Percentiles rank a stretch among this genome's conserved stretches.
Conservation (phyloP, 2,113 vertebrate genomes). For the Lota lota region DNA sequence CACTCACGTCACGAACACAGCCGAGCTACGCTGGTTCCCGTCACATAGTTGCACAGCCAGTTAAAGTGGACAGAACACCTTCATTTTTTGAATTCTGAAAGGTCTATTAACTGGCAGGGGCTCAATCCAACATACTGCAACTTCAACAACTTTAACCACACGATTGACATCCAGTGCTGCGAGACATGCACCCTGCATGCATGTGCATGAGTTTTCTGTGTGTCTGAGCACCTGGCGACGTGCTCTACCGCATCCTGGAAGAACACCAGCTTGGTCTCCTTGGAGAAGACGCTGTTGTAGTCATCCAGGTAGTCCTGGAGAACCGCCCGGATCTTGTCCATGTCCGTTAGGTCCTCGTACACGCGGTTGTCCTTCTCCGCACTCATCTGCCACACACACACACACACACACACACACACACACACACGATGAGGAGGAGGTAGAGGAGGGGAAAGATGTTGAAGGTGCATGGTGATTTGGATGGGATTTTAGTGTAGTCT, state of each 20-base stretch:
- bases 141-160: too few relatives aligned
- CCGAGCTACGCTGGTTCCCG: too few relatives aligned
- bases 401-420: too few relatives aligned
- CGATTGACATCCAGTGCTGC: too few relatives aligned
- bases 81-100: too few relatives aligned
- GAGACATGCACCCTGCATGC: too few relatives aligned
- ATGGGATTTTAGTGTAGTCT: not conserved
- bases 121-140: too few relatives aligned
- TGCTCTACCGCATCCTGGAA: slow-evolving; percentile 88
- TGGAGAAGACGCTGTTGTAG: slow-evolving; percentile 80
- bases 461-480: not conserved
- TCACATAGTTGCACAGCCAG: too few relatives aligned
- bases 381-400: slow-evolving; percentile 51
- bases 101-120: too few relatives aligned
- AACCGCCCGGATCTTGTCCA: slow-evolving; percentile 73
- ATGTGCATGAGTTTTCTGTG: not conserved
- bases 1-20: too few relatives aligned
- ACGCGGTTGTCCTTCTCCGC: slow-evolving; percentile 69
- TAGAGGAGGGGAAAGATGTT: not conserved
- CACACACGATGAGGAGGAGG: not conserved
- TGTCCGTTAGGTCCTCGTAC: slow-evolving; percentile 79
- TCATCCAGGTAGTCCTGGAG: slow-evolving; percentile 85
- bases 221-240: slow-evolving; percentile 73
- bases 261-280: slow-evolving; percentile 84
- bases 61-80: too few relatives aligned